Evolutionary conservation across 2,113 vertebrate species (phyloP).

Genomic region (Gavia stellata): DNA sequence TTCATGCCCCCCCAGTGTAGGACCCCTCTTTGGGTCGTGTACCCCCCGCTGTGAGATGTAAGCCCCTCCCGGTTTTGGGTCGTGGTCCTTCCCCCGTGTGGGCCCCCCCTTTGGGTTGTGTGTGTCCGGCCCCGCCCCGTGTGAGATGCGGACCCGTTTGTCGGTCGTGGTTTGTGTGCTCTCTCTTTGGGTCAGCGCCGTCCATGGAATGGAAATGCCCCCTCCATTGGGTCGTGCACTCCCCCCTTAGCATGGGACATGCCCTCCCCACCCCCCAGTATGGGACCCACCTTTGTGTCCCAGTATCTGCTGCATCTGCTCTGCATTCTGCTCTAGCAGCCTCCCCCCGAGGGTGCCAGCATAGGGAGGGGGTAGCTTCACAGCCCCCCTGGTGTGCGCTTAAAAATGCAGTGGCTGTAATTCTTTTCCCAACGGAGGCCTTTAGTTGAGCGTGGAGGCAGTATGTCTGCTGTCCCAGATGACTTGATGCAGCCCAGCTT

Average conservation of each 20-base stretch:
- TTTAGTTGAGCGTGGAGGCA: background rate
- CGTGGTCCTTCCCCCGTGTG: accelerated
- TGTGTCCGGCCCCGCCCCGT: accelerated
- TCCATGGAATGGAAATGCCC: accelerated
- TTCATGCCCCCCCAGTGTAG: background rate
- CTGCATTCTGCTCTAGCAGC: background rate
- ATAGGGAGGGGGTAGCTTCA: accelerated
- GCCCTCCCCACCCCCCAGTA: background rate
- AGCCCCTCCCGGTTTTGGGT: background rate
- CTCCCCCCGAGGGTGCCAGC: accelerated
- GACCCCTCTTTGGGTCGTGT: background rate
- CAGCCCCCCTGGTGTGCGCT: background rate
- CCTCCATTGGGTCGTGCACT: background rate
- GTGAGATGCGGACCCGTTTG: background rate
- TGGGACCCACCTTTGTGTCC: background rate
- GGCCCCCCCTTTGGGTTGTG: background rate
- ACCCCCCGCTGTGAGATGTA: background rate
- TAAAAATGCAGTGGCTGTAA: background rate
- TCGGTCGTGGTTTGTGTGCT: background rate
- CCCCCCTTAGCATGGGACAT: background rate
- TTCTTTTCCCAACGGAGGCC: background rate
- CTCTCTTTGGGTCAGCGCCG: background rate
- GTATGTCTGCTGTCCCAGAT: background rate
- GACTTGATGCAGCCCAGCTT: background rate
- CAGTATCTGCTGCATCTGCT: background rate